Evolutionary conservation across 2,797 vertebrate genomes (phyloP), one percentile per base, ranked within the genome.

Genomic region (Scomberomorus guttatus): DNA sequence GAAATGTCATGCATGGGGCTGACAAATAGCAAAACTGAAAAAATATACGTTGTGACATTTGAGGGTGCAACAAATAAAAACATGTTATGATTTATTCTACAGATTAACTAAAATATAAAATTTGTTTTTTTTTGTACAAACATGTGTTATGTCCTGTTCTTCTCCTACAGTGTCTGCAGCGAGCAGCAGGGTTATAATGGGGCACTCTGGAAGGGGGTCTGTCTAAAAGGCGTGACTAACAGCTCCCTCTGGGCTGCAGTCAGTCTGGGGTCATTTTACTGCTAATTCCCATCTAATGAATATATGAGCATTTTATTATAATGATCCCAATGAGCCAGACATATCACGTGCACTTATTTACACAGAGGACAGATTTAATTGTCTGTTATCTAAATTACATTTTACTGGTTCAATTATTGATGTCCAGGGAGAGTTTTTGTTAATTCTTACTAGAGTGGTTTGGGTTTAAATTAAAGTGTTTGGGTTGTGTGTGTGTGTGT

Each of bases 181-280:
- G 60, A 84, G 57, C 42, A 27, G 75, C 56, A 20, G 67, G 73
- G 65, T 18, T 65, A 70, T 69, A 6, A 75, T 64, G 86, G 70
- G 82, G 71, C 18, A 4, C 72, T 55, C 62, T 75, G 87, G 89
- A 61, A 80, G 87, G 87, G 75, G 87, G 65, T 82, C 75, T 90
- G 92, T 83, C 90, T 93, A 93, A 90, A 78, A 80, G 90, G 90
- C 93, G 90, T 95, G 91, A 95, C 95, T 94, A 95, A 96, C 90
- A 44, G 93, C 93, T 90, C 91, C 92, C 93, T 70, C 59, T 84
- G 89, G 93, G 82, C 83, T 70, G 55, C 87, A 83, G 74, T 90
- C 88, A 92, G 83, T 87, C 88, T 82, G 80, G 80, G 86, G 90
- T 94, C 87, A 90, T 90, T 92, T 94, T 92, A 91, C 89, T 86